Evolutionary conservation across 2,888 invertebrate species (phyloP), one percentile per base, ranked within the genome.

Genomic region (Cosmorhoe ocellata): DNA sequence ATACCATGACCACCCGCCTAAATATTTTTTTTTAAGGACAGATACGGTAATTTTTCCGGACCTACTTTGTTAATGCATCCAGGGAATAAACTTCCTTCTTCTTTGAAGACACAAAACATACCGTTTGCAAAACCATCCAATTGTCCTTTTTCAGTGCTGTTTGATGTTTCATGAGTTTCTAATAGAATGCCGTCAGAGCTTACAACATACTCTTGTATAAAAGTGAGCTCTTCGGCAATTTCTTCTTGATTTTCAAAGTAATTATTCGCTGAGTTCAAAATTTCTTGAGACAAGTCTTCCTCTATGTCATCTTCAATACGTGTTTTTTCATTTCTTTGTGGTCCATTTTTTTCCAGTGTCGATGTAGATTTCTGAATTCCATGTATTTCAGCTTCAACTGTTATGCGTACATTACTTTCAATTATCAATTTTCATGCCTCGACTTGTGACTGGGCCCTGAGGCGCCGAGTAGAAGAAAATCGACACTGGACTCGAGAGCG

Each of bases 171-270:
- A 10, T 49, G 42, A 37, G 49, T 12, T 12, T 14, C 18, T 49
- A 49, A 27, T 37, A 49, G 42, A 37, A 49, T 49, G 32, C 49
- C 42, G 26, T 42, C 49, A 42, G 38, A 42, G 42, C 42, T 49
- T 13, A 48, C 48, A 41, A 48, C 31, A 30, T 48, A 37, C 31
- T 48, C 48, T 45, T 38, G 41, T 41, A 48, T 22, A 42, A 32
- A 22, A 27, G 49, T 36, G 28, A 46, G 38, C 12, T 41, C 31
- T 24, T 22, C 41, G 24, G 22, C 11, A 38, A 28, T 13, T 33
- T 33, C 14, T 37, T 43, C 39, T 43, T 52, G 47, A 31, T 32
- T 31, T 30, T 34, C 26, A 28, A 34, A 39, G 10, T 33, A 26
- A 37, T 42, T 43, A 3, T 31, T 30, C 22, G 42, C 14, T 31